Evolutionary conservation across 2,113 vertebrate species (phyloP).

Genomic region (Erinaceus europaeus): DNA sequence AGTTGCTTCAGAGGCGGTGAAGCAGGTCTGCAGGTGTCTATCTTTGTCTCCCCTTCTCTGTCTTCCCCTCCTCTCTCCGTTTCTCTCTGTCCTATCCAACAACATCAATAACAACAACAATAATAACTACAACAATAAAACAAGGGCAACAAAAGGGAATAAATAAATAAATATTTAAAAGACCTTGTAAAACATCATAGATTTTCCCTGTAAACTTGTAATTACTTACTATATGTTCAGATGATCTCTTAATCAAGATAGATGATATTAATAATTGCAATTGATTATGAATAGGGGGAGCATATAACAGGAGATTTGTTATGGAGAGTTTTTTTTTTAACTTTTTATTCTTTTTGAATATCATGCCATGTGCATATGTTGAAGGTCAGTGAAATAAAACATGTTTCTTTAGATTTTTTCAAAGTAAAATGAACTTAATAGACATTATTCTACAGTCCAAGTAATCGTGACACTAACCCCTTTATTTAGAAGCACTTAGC

Average conservation of each 20-base stretch:
- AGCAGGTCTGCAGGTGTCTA: too few species aligned
- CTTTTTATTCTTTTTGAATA: background rate
- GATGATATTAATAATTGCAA: background rate
- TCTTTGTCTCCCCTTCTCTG: too few species aligned
- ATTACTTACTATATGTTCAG: background rate
- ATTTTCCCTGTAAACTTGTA: background rate
- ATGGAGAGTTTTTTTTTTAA: background rate
- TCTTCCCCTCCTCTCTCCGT: too few species aligned
- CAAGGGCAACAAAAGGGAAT: too few species aligned
- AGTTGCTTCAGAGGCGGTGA: too few species aligned
- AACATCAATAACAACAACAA: too few species aligned
- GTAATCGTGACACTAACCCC: background rate
- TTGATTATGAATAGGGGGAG: background rate
- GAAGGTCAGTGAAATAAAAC: background rate
- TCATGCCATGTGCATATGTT: background rate
- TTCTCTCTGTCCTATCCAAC: too few species aligned
- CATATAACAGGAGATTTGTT: background rate
- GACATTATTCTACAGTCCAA: background rate
- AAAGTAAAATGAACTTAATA: background rate
- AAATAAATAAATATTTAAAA: too few species aligned
- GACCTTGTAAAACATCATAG: too few species aligned
- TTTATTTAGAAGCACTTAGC: constrained; percentile 11
- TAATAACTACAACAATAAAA: too few species aligned
- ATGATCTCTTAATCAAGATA: background rate
- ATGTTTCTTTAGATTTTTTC: background rate